Conservation (phyloP, 1,140 invertebrate genomes). For the Mercenaria mercenaria region DNA sequence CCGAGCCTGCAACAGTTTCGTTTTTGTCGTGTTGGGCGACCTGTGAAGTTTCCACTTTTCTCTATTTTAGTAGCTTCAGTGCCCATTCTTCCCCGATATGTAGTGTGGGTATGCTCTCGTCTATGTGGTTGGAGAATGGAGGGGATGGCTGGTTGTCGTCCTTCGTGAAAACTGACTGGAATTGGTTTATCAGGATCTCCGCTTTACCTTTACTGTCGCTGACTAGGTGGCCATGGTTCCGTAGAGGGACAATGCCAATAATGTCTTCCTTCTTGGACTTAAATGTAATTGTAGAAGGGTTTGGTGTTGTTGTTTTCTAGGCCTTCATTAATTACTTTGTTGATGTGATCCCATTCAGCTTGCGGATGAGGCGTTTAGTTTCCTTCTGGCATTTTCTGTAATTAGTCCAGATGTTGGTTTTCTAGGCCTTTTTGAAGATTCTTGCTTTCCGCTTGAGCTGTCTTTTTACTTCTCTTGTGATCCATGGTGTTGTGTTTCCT, state of each 20-base stretch:
- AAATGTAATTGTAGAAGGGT: not conserved
- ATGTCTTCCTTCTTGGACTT: constrained; percentile 36
- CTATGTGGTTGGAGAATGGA: not conserved
- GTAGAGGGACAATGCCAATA: not conserved
- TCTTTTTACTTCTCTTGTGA: not conserved
- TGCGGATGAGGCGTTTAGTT: not conserved
- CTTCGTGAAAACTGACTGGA: constrained; percentile 60
- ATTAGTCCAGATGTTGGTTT: constrained; percentile 46
- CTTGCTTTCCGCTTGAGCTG: not conserved
- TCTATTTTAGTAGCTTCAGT: constrained; percentile 9
- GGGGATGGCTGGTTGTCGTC: not conserved
- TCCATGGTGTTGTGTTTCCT: constrained; percentile 2
- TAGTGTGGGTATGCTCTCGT: not conserved
- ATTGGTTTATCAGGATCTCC: no score
- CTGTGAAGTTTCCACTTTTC: no score
- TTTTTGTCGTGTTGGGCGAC: no score
- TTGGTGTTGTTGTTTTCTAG: not conserved
- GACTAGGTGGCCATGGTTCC: constrained; percentile 8
- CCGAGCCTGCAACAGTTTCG: no score
- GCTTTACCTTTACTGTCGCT: constrained; percentile 12
- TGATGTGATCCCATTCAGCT: constrained; percentile 20
- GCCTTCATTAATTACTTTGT: constrained; percentile 7
- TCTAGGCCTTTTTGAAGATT: constrained; percentile 48
- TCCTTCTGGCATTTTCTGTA: constrained; percentile 38
- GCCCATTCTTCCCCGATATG: not conserved